These are phyloP conservation scores for Microtus richardsoni DNA, from an alignment of 2,113 vertebrate genomes.

Conservation along the genomic window DNA sequence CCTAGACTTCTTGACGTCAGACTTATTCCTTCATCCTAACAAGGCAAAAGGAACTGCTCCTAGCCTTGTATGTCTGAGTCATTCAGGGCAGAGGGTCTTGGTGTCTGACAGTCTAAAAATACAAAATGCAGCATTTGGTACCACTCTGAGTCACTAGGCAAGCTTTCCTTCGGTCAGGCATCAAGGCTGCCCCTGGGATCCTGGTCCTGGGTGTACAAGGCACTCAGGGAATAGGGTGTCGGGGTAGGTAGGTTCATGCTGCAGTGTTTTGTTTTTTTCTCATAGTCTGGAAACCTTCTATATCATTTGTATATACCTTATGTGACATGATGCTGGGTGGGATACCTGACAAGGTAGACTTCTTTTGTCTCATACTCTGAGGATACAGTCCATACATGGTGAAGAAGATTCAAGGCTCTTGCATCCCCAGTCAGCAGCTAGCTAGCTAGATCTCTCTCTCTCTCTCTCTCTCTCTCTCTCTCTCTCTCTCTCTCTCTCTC, in stretches of 20 bases:
- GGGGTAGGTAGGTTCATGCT: not conserved
- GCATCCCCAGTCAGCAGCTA: too few relatives aligned
- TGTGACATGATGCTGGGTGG: not conserved
- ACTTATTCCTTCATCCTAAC: not conserved
- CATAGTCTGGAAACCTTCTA: not conserved
- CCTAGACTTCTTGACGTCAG: not conserved
- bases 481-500: not conserved
- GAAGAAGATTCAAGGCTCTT: too few relatives aligned
- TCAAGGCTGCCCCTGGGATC: not conserved
- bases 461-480: not conserved
- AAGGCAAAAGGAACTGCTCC: not conserved
- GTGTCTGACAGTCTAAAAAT: not conserved
- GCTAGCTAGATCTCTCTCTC: too few relatives aligned
- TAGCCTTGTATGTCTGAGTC: not conserved
- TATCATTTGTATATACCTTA: not conserved
- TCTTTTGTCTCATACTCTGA: not conserved
- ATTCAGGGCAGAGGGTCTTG: not conserved
- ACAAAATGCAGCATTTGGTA: not conserved
- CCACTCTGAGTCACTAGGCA: not conserved
- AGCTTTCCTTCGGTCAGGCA: not conserved
- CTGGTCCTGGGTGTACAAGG: not conserved
- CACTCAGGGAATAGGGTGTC: fast-evolving
- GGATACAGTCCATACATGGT: not conserved
- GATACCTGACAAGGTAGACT: not conserved
- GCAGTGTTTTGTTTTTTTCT: not conserved